A percentile compares a stretch with the other conserved stretches of the same genome.
These are phyloP conservation scores for Oryzias curvinotus DNA, from an alignment of 2,113 vertebrate genomes.

Conservation along the genomic window DNA sequence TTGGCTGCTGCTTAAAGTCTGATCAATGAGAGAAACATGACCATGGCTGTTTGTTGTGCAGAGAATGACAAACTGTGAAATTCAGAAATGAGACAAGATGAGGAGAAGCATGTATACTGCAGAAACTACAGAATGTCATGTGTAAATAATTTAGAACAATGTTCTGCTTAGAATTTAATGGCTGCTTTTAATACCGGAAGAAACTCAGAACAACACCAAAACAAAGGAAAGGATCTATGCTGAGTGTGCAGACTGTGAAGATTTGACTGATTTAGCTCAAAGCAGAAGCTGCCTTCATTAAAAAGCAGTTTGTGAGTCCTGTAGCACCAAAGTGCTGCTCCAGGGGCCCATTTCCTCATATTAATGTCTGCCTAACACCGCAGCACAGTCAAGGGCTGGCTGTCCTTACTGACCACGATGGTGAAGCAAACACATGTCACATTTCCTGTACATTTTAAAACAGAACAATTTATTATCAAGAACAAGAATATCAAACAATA, in stretches of 20 bases:
- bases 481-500: conserved; percentile 84
- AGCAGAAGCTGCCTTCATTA: conserved; percentile 66
- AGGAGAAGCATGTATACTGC: conserved; percentile 10
- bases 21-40: conserved; percentile 75
- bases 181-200: conserved; percentile 47
- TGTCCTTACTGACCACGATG: conserved; percentile 30
- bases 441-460: conserved; percentile 65
- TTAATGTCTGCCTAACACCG: conserved; percentile 67
- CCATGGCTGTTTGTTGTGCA: conserved; percentile 44
- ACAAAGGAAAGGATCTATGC: conserved; percentile 36
- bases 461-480: conserved; percentile 82
- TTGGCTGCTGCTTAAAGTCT: conserved; percentile 66
- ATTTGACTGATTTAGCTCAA: conserved; percentile 64
- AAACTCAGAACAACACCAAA: conserved; percentile 37
- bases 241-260: conserved; percentile 62
- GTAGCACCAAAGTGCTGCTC: conserved; percentile 70
- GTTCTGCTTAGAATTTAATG: conserved; percentile 40
- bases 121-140: conserved; percentile 13
- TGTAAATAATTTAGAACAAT: conserved; percentile 39
- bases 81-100: conserved; percentile 29
- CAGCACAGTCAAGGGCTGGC: conserved; percentile 63
- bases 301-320: conserved; percentile 74
- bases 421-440: conserved; percentile 22
- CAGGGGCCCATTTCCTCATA: conserved; percentile 68
- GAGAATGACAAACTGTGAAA: conserved; percentile 33